Percentiles rank a stretch among this genome's conserved stretches.
These are phyloP conservation scores for Chironomus riparius DNA, from an alignment of 2,888 invertebrate genomes.

Conservation along the genomic window DNA sequence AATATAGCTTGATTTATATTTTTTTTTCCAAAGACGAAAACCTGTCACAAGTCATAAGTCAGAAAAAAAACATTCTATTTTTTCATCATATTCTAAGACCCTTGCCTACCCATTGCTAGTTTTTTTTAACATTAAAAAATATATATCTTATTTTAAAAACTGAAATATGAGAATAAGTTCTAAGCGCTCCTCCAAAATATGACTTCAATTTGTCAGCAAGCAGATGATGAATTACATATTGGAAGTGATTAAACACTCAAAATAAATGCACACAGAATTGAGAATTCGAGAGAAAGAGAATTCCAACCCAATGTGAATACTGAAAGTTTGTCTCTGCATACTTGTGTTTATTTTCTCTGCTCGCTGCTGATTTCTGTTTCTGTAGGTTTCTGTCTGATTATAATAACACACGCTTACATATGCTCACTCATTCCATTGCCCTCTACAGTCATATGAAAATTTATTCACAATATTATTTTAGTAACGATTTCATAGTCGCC, in stretches of 20 bases:
- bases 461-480: neutral
- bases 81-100: too few relatives aligned
- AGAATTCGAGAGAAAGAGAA: neutral
- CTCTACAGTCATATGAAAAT: neutral
- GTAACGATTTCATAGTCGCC: neutral
- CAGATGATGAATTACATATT: neutral
- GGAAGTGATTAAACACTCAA: neutral
- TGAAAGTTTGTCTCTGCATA: neutral
- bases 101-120: too few relatives aligned
- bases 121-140: too few relatives aligned
- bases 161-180: too few relatives aligned
- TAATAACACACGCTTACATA: neutral
- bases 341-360: too few relatives aligned
- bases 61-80: too few relatives aligned
- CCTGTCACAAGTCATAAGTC: too few relatives aligned
- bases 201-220: neutral
- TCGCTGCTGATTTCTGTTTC: too few relatives aligned
- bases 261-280: neutral
- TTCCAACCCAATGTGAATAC: neutral
- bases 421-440: constrained; percentile 7
- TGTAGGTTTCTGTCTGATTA: neutral
- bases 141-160: too few relatives aligned
- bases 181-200: neutral
- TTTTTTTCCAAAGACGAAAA: too few relatives aligned
- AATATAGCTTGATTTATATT: too few relatives aligned